Evolutionary conservation across 2,888 invertebrate species (phyloP).

Genomic region (Icerya purchasi): DNA sequence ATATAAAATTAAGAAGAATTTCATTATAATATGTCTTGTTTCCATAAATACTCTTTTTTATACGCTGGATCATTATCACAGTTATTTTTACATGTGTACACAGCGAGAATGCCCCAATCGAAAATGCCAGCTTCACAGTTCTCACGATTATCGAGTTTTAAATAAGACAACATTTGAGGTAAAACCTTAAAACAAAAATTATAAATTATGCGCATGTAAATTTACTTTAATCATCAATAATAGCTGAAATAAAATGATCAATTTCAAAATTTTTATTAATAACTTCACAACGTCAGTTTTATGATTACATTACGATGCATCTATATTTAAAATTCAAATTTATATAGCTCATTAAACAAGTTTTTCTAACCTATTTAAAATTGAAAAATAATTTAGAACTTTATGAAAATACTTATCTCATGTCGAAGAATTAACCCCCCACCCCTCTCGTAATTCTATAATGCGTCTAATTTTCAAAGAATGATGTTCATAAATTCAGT

Average conservation of each 20-base stretch:
- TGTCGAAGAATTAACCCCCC: too few species aligned
- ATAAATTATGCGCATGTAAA: neutral
- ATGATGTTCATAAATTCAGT: too few species aligned
- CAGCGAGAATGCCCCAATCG: slow-evolving; percentile 74
- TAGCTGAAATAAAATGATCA: neutral
- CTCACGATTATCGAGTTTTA: slow-evolving; percentile 22
- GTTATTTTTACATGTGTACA: slow-evolving; percentile 67
- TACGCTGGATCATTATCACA: slow-evolving; percentile 47
- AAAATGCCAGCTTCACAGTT: slow-evolving; percentile 27
- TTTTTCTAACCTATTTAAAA: too few species aligned
- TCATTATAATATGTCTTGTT: slow-evolving; percentile 45
- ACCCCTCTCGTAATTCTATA: too few species aligned
- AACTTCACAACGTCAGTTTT: too few species aligned
- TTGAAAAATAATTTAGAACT: too few species aligned
- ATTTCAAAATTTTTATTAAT: too few species aligned
- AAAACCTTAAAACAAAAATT: slow-evolving; percentile 20
- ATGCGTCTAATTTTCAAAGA: too few species aligned
- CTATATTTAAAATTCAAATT: too few species aligned
- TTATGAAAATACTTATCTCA: too few species aligned
- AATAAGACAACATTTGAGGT: slow-evolving; percentile 25
- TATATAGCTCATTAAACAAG: too few species aligned
- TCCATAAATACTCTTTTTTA: slow-evolving; percentile 54
- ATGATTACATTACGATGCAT: too few species aligned
- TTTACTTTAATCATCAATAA: neutral
- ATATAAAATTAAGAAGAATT: neutral